Evolutionary conservation across 2,888 invertebrate genomes (phyloP), one percentile per base, ranked within the genome.

Genomic region (Caenorhabditis panamensis): DNA sequence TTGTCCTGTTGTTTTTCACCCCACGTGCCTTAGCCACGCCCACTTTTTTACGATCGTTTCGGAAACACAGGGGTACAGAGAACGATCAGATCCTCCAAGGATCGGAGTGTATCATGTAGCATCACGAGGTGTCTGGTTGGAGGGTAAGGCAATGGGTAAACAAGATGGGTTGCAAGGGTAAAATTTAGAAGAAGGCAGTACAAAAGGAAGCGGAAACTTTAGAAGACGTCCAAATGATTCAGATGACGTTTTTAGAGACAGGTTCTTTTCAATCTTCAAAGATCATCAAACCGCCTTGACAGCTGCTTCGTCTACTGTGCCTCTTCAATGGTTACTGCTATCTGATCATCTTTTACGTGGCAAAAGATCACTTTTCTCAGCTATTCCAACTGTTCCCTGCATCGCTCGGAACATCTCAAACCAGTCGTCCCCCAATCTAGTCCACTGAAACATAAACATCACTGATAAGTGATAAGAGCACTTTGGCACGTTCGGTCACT

Each of bases 381-480:
- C n/a, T n/a, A n/a, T n/a, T n/a, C n/a, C n/a, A n/a, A n/a, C n/a
- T n/a, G n/a, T n/a, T n/a, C n/a, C n/a, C n/a, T n/a, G n/a, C n/a
- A n/a, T n/a, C n/a, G n/a, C n/a, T n/a, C n/a, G 5, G 18, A 47
- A 47, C 11, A 16, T 18, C 8, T 18, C 9, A 47, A 47, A 3
- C 11, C 37, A 1, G 11, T 3, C 36, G 63, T 49, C 28, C 49
- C 51, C 36, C 51, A 31, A 31, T 9, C 13, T 13, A 11, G 41
- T 41, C 41, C 5, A 8, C 16, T 41, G 22, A 24, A 47, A 47
- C 47, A n/a, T 18, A 47, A 18, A 47, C 18, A 47, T 47, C 47
- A 47, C 18, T 51, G 20, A 37, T 41, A 53, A 53, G 8, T 51
- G 69, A 61, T 69, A 53, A 61, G 53, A 59, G 68, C 68, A n/a